Conservation (phyloP, 2,113 vertebrate genomes). For the Colinus virginianus region DNA sequence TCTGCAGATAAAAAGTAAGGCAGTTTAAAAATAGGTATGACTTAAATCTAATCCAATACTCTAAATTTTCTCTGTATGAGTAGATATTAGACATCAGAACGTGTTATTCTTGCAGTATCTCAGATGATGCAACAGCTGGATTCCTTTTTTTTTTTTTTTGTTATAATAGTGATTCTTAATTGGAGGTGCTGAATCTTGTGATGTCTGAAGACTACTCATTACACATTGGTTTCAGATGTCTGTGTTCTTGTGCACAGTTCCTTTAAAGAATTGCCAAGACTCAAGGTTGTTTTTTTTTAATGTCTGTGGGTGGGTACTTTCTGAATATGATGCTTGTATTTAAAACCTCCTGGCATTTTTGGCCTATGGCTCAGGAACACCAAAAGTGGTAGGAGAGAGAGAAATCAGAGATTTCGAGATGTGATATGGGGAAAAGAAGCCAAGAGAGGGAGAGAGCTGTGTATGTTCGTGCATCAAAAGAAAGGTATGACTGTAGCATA, state of each 20-base stretch:
- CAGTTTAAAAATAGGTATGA: constrained; percentile 53
- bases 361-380: background rate
- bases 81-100: background rate
- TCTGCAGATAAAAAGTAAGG: constrained; percentile 26
- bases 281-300: background rate
- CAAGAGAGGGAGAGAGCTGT: background rate
- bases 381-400: background rate
- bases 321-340: constrained; percentile 9
- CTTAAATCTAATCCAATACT: constrained; percentile 34
- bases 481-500: background rate
- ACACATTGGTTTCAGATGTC: background rate
- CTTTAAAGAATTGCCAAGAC: constrained; percentile 6
- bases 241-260: background rate
- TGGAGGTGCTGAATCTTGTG: background rate
- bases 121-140: constrained; percentile 52
- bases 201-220: background rate
- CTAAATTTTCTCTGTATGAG: background rate
- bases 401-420: background rate
- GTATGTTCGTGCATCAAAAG: background rate
- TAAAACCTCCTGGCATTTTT: constrained; percentile 29
- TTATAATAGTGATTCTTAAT: constrained; percentile 5
- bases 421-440: background rate
- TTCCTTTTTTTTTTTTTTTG: constrained; percentile 19
- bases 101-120: background rate
- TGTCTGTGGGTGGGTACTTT: constrained; percentile 22